Evolutionary conservation across 2,797 vertebrate species (phyloP).

Genomic region (Sarcophilus harrisii): DNA sequence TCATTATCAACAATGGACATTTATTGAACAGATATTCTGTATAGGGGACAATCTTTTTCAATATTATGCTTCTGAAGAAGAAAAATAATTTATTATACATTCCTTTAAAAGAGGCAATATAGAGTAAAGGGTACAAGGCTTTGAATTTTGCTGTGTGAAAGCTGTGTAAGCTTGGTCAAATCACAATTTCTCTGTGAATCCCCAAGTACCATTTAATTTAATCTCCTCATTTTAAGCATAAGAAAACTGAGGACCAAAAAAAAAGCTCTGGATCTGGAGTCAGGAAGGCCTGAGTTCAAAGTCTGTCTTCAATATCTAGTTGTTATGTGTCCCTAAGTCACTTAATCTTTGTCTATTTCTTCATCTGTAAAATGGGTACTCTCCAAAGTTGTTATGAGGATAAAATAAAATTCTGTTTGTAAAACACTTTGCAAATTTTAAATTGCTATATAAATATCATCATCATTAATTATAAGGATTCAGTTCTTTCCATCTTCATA

Average conservation of each 20-base stretch:
- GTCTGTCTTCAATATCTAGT: background rate
- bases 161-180: background rate
- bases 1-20: background rate
- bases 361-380: background rate
- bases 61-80: background rate
- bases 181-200: no score
- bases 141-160: background rate
- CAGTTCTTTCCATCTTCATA: background rate
- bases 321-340: background rate
- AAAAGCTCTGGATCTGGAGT: background rate
- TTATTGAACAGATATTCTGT: background rate
- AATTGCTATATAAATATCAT: background rate
- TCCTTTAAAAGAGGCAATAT: background rate
- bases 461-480: background rate
- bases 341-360: background rate
- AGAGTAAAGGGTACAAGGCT: background rate
- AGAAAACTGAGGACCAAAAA: background rate
- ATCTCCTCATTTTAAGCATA: background rate
- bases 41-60: background rate
- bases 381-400: background rate
- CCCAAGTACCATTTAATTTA: background rate
- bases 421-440: background rate
- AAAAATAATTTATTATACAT: background rate
- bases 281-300: background rate
- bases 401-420: background rate